Conservation (phyloP, 37 sponge, comb jelly and placozoan genomes). For the Haliclona indistincta region DNA sequence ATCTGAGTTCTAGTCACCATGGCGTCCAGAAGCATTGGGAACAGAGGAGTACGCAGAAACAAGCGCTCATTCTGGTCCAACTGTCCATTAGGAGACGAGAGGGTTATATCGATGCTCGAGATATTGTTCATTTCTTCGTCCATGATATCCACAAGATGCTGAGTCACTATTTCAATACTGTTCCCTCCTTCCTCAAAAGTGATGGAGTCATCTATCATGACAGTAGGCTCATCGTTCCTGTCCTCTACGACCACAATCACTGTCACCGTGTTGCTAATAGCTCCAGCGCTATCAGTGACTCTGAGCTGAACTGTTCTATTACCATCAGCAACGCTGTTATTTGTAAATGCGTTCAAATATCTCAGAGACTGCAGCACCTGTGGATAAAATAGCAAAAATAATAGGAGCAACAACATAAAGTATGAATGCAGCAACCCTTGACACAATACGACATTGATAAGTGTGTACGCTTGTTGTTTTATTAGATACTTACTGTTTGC, state of each 20-base stretch:
- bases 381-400: too few relatives aligned
- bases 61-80: constrained; percentile 29
- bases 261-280: background rate
- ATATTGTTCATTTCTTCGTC: constrained; percentile 50
- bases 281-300: constrained; percentile 14
- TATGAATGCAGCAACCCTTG: too few relatives aligned
- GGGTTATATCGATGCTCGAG: constrained; percentile 21
- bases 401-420: too few relatives aligned
- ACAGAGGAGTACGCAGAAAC: constrained; percentile 16
- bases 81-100: constrained; percentile 27
- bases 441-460: too few relatives aligned
- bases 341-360: constrained; percentile 20
- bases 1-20: constrained; percentile 6
- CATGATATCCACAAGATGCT: constrained; percentile 18
- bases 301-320: constrained; percentile 4
- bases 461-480: too few relatives aligned
- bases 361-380: constrained; percentile 25
- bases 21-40: background rate
- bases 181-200: constrained; percentile 10
- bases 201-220: background rate
- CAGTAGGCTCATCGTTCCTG: constrained; percentile 35
- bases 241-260: constrained; percentile 15
- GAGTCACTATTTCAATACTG: constrained; percentile 1
- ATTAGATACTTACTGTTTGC: too few relatives aligned
- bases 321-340: constrained; percentile 33